These are phyloP conservation scores for Rhinopomastus cyanomelas DNA, from an alignment of 2,113 vertebrate genomes.

Conservation along the genomic window DNA sequence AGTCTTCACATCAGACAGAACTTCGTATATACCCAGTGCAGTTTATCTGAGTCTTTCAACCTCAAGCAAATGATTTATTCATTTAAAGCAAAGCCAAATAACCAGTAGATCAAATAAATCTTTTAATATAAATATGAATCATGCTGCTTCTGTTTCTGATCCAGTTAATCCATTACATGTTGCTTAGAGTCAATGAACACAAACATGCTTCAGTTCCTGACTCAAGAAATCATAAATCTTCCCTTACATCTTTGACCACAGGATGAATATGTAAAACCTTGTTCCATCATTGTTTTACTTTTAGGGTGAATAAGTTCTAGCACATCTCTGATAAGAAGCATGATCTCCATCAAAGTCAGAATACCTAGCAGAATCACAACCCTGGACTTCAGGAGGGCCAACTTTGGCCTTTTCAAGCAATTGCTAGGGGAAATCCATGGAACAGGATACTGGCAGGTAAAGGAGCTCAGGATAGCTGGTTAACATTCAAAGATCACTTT, in stretches of 20 bases:
- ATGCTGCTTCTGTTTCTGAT: neutral
- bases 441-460: no score
- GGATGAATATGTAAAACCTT: neutral
- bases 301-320: neutral
- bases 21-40: neutral
- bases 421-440: no score
- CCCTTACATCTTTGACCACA: neutral
- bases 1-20: neutral
- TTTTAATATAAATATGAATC: neutral
- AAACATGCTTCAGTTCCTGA: neutral
- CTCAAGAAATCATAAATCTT: neutral
- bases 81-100: neutral
- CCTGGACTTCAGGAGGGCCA: no score
- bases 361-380: no score
- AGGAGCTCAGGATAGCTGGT: no score
- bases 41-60: neutral
- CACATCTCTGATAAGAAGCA: rapidly evolving
- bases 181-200: neutral
- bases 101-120: neutral
- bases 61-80: neutral
- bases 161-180: neutral
- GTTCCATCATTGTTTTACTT: neutral
- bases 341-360: neutral
- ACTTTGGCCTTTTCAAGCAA: no score
- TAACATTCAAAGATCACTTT: no score